These are phyloP conservation scores for Rousettus leschenaultii DNA, from an alignment of 2,113 vertebrate genomes.

Conservation along the genomic window DNA sequence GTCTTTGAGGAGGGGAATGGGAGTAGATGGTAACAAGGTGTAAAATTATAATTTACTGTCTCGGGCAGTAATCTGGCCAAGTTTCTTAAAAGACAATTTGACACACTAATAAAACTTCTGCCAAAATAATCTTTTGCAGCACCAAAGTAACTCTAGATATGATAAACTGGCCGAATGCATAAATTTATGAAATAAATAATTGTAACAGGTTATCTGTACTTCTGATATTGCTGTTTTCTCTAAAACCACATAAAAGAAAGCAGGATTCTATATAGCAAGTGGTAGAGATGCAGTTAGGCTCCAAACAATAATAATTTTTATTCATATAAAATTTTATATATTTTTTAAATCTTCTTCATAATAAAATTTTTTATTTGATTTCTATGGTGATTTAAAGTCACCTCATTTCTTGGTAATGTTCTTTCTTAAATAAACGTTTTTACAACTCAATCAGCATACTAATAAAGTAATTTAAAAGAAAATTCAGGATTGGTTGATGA, in stretches of 20 bases:
- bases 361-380: constrained; percentile 47
- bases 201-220: constrained; percentile 40
- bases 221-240: constrained; percentile 52
- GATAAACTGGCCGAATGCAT: constrained; percentile 38
- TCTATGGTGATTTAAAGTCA: constrained; percentile 43
- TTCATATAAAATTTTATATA: background rate
- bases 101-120: constrained; percentile 67
- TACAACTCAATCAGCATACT: background rate
- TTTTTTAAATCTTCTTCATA: constrained; percentile 25
- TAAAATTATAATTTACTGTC: constrained; percentile 57
- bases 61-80: constrained; percentile 65
- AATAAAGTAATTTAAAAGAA: constrained; percentile 61
- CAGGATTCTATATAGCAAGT: constrained; percentile 5
- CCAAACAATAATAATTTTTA: constrained; percentile 29
- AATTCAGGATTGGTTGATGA: constrained; percentile 34
- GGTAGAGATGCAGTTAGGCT: background rate
- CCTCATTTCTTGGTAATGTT: constrained; percentile 34
- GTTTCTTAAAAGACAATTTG: constrained; percentile 70
- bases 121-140: constrained; percentile 65
- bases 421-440: constrained; percentile 65
- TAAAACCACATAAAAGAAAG: constrained; percentile 11
- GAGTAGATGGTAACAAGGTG: constrained; percentile 63
- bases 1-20: constrained; percentile 48
- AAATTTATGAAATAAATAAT: constrained; percentile 52
- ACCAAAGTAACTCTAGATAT: constrained; percentile 66